phyloP scores from a whole-genome alignment of 2,888 invertebrate species.

The Acanthococcus lagerstroemiae region DNA sequence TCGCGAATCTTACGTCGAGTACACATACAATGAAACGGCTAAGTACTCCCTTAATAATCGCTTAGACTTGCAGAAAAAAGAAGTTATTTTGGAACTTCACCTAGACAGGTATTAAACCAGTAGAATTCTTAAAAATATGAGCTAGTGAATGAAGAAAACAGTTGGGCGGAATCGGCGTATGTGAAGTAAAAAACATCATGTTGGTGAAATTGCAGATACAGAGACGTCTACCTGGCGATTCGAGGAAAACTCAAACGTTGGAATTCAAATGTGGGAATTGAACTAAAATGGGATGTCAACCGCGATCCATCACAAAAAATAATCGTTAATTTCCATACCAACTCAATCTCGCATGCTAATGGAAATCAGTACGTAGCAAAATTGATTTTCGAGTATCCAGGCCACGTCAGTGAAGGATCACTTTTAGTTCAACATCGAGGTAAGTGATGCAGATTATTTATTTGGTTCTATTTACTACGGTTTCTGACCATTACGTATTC shows the following conservation, averaged over 20 bases:
- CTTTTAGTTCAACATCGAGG: constrained; percentile 52
- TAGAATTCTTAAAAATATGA: constrained; percentile 4
- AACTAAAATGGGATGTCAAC: constrained; percentile 78
- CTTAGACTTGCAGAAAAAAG: constrained; percentile 55
- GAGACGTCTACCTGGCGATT: constrained; percentile 61
- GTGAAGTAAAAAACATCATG: too few relatives aligned
- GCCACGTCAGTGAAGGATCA: constrained; percentile 58
- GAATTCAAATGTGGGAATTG: constrained; percentile 57
- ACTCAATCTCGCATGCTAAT: constrained; percentile 1
- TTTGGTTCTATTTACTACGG: too few relatives aligned
- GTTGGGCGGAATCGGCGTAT: background rate
- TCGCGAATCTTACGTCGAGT: constrained; percentile 52
- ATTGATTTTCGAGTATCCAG: constrained; percentile 56
- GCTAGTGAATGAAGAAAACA: too few relatives aligned
- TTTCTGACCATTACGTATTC: too few relatives aligned
- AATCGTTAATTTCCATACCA: constrained; percentile 43
- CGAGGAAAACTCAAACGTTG: constrained; percentile 51
- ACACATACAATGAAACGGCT: constrained; percentile 53
- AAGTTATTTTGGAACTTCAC: constrained; percentile 60
- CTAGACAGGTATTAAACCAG: constrained; percentile 58
- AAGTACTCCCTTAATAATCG: constrained; percentile 58
- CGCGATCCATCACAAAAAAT: constrained; percentile 67
- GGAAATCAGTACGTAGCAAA: constrained; percentile 29
- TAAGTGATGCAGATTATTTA: too few relatives aligned
- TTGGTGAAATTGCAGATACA: constrained; percentile 49